Evolutionary conservation across 2,888 invertebrate species (phyloP), one percentile per base, ranked within the genome.

Genomic region (Keiferia lycopersicella): DNA sequence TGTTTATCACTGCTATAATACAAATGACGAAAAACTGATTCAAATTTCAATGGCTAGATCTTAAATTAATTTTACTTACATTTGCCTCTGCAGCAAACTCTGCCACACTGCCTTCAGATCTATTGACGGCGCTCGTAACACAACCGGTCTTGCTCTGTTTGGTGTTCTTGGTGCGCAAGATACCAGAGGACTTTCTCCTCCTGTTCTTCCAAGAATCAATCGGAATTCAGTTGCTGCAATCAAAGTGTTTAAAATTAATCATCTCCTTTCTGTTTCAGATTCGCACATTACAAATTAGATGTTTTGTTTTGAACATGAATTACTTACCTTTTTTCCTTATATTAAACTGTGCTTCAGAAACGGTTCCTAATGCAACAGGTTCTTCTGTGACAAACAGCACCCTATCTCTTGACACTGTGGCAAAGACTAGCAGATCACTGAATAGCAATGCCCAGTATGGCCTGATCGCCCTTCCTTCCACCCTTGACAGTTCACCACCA

Each of bases 41-140:
- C 26, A 4, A 26, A 26, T 26, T 26, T 26, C 6, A 2, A 26
- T 26, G 2, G 3, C 26, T 26, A 26, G 6, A 26, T 26, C 26
- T 26, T 6, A 26, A 26, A 26, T 26, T 4, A 4, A 26, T 4
- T 2, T 6, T 26, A 26, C 95, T 94, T 87, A 97, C 97, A 97
- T 96, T 91, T 97, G 97, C 68, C 97, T 92, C 77, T 97, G 96
- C 26, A 97, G 92, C 64, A 97, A 92, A 84, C 96, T 97, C 87
- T 97, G 97, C 97, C 97, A 97, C 10, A 97, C 96, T 45, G 97
- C 97, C 81, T 97, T 97, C 48, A 97, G 86, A 81, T 97, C 97
- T 65, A 95, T 93, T 0, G 95, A 96, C 0, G 97, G 97, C 1
- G 97, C 96, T 61, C 97, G 91, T 14, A 97, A 84, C 1, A 96